A percentile compares a stretch with the other conserved stretches of the same genome.
phyloP scores from a whole-genome alignment of 2,888 invertebrate genomes.

The Diarsia mendica region DNA sequence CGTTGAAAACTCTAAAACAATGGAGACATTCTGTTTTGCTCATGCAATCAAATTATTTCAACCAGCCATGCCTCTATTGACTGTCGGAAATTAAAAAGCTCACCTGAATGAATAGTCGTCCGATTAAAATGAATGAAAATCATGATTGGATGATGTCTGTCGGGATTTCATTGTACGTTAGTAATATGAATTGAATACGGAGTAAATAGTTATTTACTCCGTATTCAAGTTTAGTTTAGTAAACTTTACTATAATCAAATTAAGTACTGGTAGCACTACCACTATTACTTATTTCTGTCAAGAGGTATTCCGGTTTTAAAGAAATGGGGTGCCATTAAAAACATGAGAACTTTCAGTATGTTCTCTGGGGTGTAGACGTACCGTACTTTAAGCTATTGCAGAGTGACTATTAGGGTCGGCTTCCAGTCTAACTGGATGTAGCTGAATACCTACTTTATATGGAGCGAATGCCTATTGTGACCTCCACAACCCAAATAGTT shows the following conservation, averaged over 20 bases:
- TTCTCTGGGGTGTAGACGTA: background rate
- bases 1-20: background rate
- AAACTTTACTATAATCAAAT: background rate
- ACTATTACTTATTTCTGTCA: background rate
- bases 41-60: constrained; percentile 31
- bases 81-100: constrained; percentile 50
- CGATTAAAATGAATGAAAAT: constrained; percentile 50
- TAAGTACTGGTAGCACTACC: background rate
- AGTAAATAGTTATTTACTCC: background rate
- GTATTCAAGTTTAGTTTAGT: background rate
- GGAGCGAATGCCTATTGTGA: background rate
- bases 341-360: background rate
- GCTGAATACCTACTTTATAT: background rate
- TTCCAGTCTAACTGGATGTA: background rate
- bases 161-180: constrained; percentile 7
- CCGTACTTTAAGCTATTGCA: background rate
- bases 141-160: constrained; percentile 44
- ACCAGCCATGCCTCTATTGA: constrained; percentile 32
- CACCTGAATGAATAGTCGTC: constrained; percentile 32
- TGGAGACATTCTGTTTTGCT: constrained; percentile 8
- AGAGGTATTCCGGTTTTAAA: background rate
- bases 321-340: background rate
- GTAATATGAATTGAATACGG: background rate
- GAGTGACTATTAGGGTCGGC: background rate
- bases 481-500: background rate